phyloP scores from a whole-genome alignment of 2,888 invertebrate genomes.

The Hartigia nigra region DNA sequence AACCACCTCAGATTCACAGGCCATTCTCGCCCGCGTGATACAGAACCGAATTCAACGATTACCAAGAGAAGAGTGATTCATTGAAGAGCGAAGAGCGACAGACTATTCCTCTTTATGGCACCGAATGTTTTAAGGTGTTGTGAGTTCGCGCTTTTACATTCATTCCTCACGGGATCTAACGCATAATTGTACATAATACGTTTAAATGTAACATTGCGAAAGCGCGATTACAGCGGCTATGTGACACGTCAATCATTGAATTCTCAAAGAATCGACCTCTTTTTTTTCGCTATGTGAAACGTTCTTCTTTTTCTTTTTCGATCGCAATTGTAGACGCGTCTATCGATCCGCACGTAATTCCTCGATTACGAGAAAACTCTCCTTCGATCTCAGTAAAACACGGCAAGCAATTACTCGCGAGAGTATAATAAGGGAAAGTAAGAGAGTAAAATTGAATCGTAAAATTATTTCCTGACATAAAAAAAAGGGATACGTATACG shows the following conservation, averaged over 20 bases:
- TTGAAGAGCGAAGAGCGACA: slow-evolving; percentile 30
- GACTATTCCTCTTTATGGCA: slow-evolving; percentile 21
- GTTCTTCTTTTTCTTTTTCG: background rate
- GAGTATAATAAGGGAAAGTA: background rate
- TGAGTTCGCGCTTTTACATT: slow-evolving; percentile 30
- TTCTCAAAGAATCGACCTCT: background rate
- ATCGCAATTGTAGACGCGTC: slow-evolving; percentile 21
- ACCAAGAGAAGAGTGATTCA: slow-evolving; percentile 27
- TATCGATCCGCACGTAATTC: slow-evolving; percentile 17
- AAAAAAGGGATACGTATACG: background rate
- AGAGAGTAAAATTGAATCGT: background rate
- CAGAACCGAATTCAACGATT: slow-evolving; percentile 31
- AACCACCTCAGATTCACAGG: slow-evolving; percentile 63
- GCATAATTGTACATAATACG: background rate
- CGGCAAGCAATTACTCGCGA: background rate
- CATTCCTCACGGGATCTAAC: background rate
- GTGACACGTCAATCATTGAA: background rate
- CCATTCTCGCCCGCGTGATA: slow-evolving; percentile 66
- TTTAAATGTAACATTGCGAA: background rate
- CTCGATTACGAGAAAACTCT: background rate
- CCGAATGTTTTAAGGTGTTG: slow-evolving; percentile 47
- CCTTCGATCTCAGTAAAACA: background rate
- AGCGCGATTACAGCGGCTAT: background rate
- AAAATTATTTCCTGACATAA: background rate
- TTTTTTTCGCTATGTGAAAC: background rate